phyloP scores from a whole-genome alignment of 2,888 invertebrate genomes.

The Melieria omissa region DNA sequence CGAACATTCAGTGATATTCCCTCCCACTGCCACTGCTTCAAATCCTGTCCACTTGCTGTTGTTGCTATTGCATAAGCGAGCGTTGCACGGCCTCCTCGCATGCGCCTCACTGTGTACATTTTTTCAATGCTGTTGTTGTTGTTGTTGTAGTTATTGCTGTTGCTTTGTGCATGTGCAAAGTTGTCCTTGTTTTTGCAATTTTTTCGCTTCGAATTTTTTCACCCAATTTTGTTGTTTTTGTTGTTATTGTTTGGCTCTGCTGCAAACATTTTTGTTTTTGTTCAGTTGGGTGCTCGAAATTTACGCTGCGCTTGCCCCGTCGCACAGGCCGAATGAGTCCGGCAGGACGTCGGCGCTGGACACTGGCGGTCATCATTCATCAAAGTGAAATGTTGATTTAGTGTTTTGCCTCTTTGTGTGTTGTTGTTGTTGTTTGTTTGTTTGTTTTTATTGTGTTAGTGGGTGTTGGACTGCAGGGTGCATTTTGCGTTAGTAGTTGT shows the following conservation, averaged over 20 bases:
- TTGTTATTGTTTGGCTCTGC: background rate
- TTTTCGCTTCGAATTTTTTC: slow-evolving; percentile 13
- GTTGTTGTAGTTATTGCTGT: background rate
- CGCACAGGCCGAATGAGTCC: background rate
- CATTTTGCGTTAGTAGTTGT: background rate
- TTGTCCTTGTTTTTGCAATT: background rate
- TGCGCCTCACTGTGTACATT: slow-evolving; percentile 1
- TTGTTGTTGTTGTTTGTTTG: slow-evolving; percentile 24
- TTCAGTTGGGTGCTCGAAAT: background rate
- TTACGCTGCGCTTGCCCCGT: too few relatives aligned
- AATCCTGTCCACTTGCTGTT: slow-evolving; percentile 7
- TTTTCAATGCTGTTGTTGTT: background rate
- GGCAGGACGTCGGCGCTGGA: background rate
- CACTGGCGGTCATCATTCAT: slow-evolving; percentile 60
- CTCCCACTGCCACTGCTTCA: too few relatives aligned
- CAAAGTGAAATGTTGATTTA: slow-evolving; percentile 64
- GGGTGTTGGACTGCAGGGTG: too few relatives aligned
- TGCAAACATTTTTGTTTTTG: slow-evolving; percentile 5
- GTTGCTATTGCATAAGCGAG: background rate
- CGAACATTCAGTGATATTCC: too few relatives aligned
- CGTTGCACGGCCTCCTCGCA: background rate
- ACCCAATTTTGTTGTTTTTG: background rate
- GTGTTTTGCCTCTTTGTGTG: slow-evolving; percentile 46
- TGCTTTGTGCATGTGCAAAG: background rate
- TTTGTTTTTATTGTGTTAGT: background rate